Evolutionary conservation across 1,140 invertebrate genomes (phyloP), one percentile per base, ranked within the genome.

Genomic region (Drosophila jambulina): DNA sequence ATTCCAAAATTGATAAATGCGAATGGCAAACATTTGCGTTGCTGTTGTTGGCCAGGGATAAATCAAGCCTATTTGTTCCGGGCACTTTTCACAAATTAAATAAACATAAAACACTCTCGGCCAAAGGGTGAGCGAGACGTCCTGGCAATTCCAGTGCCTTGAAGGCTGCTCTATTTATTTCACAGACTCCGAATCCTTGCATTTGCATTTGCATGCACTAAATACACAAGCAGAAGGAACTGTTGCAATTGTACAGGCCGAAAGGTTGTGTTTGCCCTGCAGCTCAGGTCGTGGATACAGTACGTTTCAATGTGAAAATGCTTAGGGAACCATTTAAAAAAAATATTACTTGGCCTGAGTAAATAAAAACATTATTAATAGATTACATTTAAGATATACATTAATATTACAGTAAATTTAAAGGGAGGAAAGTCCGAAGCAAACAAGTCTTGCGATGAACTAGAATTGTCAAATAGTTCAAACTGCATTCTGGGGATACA

Each of bases 201-300:
- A 64, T 75, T 74, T 75, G 59, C 74, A 64, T 75, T 81, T 85
- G 60, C 64, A 61, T 78, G 60, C 71, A 81, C 76, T 84, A 84
- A 78, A 67, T 46, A 72, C 38, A 40, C 63, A 67, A 57, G 38
- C 19, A 38, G 32, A 42, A 46, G 32, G 29, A 51, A 59, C 17
- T 61, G 49, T 57, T 64, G 59, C 57, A 75, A 29, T 62, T 40
- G 36, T 34, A 34, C 19, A 53, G 69, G 43, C 21, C 38, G 40
- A 68, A 34, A 59, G 38, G 25, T 49, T 61, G 25, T 38, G 36
- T 27, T 25, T 68, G 64, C 13, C 63, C 32, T 27, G 13, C 17
- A 34, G 46, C 32, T 17, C 32, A 23, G 32, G 15, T 17, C 0
- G 13, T 34, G 12, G 2, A 8, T 7, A 74, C 68, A 72, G 70